phyloP scores from a whole-genome alignment of 2,113 vertebrate genomes.

The Zingel zingel region DNA sequence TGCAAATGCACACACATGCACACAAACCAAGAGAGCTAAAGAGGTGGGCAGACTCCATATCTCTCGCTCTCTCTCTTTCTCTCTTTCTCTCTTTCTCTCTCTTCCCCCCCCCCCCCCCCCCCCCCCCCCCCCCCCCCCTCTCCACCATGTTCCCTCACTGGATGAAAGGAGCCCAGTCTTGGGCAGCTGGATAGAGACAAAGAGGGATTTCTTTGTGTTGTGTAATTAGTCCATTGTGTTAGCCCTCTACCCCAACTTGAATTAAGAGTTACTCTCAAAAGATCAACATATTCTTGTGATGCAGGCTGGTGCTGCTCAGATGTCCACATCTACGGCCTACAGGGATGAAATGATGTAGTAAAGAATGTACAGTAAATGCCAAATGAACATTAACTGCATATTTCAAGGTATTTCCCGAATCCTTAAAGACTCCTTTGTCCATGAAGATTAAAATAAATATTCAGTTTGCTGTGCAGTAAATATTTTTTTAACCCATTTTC shows the following conservation, averaged over 20 bases:
- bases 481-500: background rate
- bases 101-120: too few relatives aligned
- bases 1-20: too few relatives aligned
- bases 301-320: slow-evolving; percentile 21
- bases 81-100: too few relatives aligned
- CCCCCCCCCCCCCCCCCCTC: too few relatives aligned
- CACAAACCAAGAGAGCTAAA: too few relatives aligned
- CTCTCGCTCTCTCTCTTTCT: background rate
- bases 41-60: slow-evolving; percentile 50
- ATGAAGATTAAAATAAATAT: background rate
- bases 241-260: slow-evolving; percentile 48
- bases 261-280: slow-evolving; percentile 61
- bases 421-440: background rate
- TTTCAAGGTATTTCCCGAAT: background rate
- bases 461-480: background rate
- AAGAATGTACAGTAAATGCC: slow-evolving; percentile 39
- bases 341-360: slow-evolving; percentile 19
- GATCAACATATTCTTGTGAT: slow-evolving; percentile 51
- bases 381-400: background rate
- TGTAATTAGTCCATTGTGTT: slow-evolving; percentile 67
- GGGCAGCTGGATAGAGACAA: slow-evolving; percentile 49
- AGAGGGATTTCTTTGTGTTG: slow-evolving; percentile 67
- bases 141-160: slow-evolving; percentile 55
- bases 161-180: slow-evolving; percentile 71
- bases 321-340: background rate